Base-by-base conservation (phyloP, 1,140 invertebrate genomes). In the Eulimnadia texana region DNA sequence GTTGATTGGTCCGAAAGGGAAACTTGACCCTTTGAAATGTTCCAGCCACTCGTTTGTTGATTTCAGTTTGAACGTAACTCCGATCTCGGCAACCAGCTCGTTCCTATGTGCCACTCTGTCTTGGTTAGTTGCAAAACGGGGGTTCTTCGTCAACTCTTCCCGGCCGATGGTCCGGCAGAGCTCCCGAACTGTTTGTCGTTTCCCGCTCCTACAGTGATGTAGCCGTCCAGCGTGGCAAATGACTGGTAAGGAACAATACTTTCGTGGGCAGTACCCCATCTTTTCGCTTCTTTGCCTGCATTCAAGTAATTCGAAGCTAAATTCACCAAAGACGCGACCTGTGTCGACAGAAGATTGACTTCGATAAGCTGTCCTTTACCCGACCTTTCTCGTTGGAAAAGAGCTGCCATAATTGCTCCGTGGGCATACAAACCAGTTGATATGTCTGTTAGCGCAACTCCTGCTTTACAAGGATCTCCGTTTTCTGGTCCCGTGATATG, bases 201-300 rank as follows among this genome's bases (percentile, higher is more conserved):
- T 0, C 88, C 90, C 51, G 86, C 80, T 3, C 91, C 90, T 23
- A 96, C 75, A 1, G 91, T 88, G 20, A 94, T 79, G 69, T 86
- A 85, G 33, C 72, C 86, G 75, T 91, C 82, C 69, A 79, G 80
- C 0, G 90, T 92, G 68, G 77, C 73, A 69, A 93, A 94, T 27
- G 83, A 79, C 79, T 96, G 84, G 70, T 98, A 98, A 0, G 94
- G 94, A 0, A 98, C 93, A 66, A 98, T 86, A 70, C 89, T 95
- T 57, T 86, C 87, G 74, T 98, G 93, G 3, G 86, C 88, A 0
- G 92, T 96, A 2, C 95, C 93, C 79, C 85, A 85, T 57, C 87
- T 76, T 50, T 76, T 74, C 0, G 84, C 84, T 68, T 93, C 87
- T 49, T 69, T 3, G 52, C 83, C 83, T 62, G 81, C 84, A 75